Base-by-base conservation (phyloP, 1,140 invertebrate species). In the Dendrolimus punctatus region DNA sequence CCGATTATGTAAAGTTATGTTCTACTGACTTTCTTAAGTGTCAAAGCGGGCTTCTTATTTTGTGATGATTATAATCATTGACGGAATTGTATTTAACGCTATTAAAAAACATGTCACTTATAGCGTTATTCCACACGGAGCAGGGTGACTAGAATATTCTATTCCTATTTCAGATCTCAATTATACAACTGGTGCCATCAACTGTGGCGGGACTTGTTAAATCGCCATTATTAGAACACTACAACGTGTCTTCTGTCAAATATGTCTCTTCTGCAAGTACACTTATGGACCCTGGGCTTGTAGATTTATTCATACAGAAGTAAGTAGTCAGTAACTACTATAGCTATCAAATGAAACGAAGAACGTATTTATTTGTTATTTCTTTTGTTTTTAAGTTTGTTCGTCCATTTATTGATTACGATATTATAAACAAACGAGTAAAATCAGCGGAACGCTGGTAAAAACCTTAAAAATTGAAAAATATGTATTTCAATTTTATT, bases 211-310 rank as follows among this genome's bases (percentile, higher is more conserved):
- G 49, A 5, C 8, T 58, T 6, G 42, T 58, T 5, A 58, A 53
- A 43, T 53, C 51, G 8, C 2, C 47, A 0, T 39, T 43, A 7
- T 44, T 55, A 23, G 8, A 54, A 5, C 7, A 49, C 1, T 54
- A 54, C 9, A 52, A 59, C 40, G 38, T 55, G 8, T 39, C 43
- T 8, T 51, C 57, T 2, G 39, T 59, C 2, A 38, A 41, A 0
- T 51, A 39, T 37, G 51, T 59, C 4, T 38, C 55, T 36, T 59
- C 52, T 8, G 43, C 57, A 0, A 59, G 57, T 37, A 59, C 49
- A 5, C 53, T 46, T 5, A 23, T 55, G 7, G 8, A 40, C 5
- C 9, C 42, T 4, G 52, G 51, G 5, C 42, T 48, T 5, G 38
- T 55, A 4, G 37, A 48, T 4, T 42, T 40, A 6, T 40, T 50